Evolutionary conservation across 2,797 vertebrate genomes (phyloP).

Genomic region (Gobio occitaniae): DNA sequence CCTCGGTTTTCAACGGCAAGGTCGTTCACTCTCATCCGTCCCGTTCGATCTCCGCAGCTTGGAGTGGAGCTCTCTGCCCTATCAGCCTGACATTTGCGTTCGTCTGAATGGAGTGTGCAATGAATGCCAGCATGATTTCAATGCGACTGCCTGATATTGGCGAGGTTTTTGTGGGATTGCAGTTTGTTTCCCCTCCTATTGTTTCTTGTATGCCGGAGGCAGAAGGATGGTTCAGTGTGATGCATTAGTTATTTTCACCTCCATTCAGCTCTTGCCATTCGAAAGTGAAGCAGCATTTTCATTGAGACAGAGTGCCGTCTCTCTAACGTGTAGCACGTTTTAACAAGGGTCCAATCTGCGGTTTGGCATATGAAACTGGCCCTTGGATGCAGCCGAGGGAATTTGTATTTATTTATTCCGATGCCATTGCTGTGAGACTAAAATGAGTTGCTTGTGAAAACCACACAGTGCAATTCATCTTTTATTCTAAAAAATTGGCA

Average conservation of each 20-base stretch:
- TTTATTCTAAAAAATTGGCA: conserved; percentile 9
- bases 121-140: conserved; percentile 8
- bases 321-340: conserved; percentile 30
- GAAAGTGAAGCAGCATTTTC: conserved; percentile 17
- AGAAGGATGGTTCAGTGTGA: background rate
- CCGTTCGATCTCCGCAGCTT: conserved; percentile 12
- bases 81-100: conserved; percentile 26
- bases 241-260: conserved; percentile 10
- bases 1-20: conserved; percentile 29
- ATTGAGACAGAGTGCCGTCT: background rate
- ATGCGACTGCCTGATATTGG: background rate
- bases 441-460: conserved; percentile 7
- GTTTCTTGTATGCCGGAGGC: background rate
- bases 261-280: background rate
- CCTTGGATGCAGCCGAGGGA: background rate
- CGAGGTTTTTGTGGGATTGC: conserved; percentile 7
- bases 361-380: conserved; percentile 23
- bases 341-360: conserved; percentile 31
- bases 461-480: background rate
- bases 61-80: conserved; percentile 27
- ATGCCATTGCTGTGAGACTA: background rate
- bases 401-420: background rate
- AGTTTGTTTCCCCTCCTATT: conserved; percentile 27
- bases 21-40: conserved; percentile 45
- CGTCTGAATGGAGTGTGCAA: background rate